Conservation (phyloP, 2,797 vertebrate species). For the Tragopan temminckii region DNA sequence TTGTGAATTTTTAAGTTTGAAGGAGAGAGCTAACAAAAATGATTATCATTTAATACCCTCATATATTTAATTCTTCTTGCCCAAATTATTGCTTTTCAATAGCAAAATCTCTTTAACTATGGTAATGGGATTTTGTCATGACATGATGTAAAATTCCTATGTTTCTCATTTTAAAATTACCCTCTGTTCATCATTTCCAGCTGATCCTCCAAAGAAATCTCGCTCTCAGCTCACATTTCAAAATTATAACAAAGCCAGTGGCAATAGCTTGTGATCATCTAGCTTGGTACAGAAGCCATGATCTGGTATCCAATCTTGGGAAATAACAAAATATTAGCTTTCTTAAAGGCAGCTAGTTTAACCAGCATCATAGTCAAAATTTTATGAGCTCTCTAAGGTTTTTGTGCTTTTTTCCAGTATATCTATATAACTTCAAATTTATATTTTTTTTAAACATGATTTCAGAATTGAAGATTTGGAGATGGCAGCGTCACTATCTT, state of each 20-base stretch:
- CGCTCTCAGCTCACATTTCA: not conserved
- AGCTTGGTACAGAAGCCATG: slow-evolving; percentile 19
- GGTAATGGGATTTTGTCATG: not conserved
- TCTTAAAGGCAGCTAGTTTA: not conserved
- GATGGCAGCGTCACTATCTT: not conserved
- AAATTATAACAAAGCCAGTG: not conserved
- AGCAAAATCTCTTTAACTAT: not conserved
- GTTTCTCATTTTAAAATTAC: slow-evolving; percentile 38
- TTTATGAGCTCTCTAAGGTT: not conserved
- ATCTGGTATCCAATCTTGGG: slow-evolving; percentile 1
- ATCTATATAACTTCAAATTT: not conserved
- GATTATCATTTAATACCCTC: not conserved
- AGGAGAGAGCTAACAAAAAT: not conserved
- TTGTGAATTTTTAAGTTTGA: not conserved
- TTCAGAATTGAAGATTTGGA: not conserved
- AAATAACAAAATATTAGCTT: slow-evolving; percentile 33
- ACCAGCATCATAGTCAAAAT: not conserved
- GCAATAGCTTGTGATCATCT: slow-evolving; percentile 28
- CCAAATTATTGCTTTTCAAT: not conserved
- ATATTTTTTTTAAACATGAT: not conserved
- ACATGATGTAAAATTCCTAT: not conserved
- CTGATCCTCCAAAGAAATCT: slow-evolving; percentile 7
- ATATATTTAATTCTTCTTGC: not conserved
- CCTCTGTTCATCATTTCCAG: slow-evolving; percentile 32
- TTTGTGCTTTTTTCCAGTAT: not conserved